Base-by-base conservation (phyloP, 1,140 invertebrate species). In the Octopus bimaculoides region DNA sequence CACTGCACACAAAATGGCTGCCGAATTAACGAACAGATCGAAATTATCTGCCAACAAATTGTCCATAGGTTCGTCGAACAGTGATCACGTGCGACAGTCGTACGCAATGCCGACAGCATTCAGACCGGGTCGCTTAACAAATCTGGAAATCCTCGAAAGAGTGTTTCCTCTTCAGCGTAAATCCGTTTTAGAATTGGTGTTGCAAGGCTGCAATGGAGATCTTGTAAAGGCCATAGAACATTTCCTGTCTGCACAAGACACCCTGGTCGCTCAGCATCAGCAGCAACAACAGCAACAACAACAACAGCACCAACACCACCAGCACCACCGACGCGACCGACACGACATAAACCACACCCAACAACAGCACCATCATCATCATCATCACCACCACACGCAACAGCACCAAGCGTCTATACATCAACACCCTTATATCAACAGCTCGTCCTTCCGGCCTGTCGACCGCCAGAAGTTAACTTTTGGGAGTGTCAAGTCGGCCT, bases 161-260 rank as follows among this genome's bases (percentile, higher is more conserved):
- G 90, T 98, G 6, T 98, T 98, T 89, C 96, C 96, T 0, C 93
- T 94, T 75, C 97, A 98, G 87, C 89, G 92, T 55, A 92, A 94
- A 14, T 93, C 95, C 0, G 96, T 98, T 0, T 88, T 98, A 66
- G 96, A 97, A 85, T 88, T 98, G 78, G 95, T 97, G 10, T 89
- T 97, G 10, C 93, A 95, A 81, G 93, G 95, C 41, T 96, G 95
- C 88, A 95, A 95, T 81, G 93, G 96, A 61, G 95, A 97, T 86
- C 88, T 97, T n/a, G 91, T 96, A 4, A 94, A 95, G 81, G 93
- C 94, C 9, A 94, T 94, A 52, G 93, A 94, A 83, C 93, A 94
- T 80, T 93, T 94, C 81, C 82, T 90, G 66, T 89, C 89, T 6
- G 88, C 88, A 9, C 89, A 90, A 78, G 89, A 90, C 77, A 89